Evolutionary conservation across 2,797 vertebrate species (phyloP), one percentile per base, ranked within the genome.

Genomic region (Platyrinchus mystaceus): DNA sequence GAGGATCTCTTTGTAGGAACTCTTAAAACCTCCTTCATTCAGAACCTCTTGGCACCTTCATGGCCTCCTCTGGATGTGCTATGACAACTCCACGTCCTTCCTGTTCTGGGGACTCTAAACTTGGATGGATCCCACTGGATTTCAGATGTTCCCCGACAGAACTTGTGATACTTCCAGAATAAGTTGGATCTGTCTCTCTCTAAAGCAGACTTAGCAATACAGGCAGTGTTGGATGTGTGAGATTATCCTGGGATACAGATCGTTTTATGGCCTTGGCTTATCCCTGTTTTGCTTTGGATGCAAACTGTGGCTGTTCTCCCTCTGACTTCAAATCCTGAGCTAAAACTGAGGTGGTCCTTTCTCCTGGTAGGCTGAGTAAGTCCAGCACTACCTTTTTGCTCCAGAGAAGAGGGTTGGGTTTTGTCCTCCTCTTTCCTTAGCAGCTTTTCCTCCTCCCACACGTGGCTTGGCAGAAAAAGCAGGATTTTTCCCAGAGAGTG

Each of bases 391-490:
- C 6, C 18, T 73, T 84, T 28, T 5, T 10, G 30, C 43, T 58
- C 23, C 24, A 2, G 19, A 12, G 7, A 6, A 13, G 22, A 24
- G 20, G 7, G 7, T 5, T 8, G 9, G 2, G 6, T 4, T 79
- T 67, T 41, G 12, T 12, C 60, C 9, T 59, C 23, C 9, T 18
- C 50, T 79, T 77, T 69, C 9, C n/a, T 7, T 22, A 5, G 46
- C 43, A 39, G 21, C n/a, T 64, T 78, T 62, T 20, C 63, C 37
- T 21, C 0, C 36, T 73, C 13, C 14, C n/a, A 27, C 26, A 5
- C 7, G 3, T 0, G 12, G 0, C 41, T 76, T 27, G 30, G 37
- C 37, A 60, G 74, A 36, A 62, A 56, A 47, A 36, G 0, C 2
- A 5, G 60, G 27, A 6, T 46, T 69, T 62, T 28, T 32, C 23